Conservation (phyloP, 2,888 invertebrate genomes). For the Cenopis cana region DNA sequence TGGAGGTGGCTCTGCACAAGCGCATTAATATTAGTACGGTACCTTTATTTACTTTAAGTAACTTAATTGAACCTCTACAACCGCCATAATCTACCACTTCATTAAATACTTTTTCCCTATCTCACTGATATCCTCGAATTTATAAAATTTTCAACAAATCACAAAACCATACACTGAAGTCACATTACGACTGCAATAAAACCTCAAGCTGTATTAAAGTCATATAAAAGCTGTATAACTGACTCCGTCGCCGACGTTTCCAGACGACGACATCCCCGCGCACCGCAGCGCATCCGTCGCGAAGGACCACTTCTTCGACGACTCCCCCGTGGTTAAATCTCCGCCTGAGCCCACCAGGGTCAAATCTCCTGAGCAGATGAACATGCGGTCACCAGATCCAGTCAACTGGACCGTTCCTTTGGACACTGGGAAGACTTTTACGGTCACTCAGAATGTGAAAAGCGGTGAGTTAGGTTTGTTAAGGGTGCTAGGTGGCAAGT, state of each 20-base stretch:
- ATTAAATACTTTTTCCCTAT: neutral
- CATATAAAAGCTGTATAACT: constrained; percentile 24
- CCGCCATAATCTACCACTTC: neutral
- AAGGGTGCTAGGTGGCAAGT: constrained; percentile 63
- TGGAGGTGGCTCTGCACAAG: neutral
- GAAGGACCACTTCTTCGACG: constrained; percentile 82
- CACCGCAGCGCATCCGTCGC: constrained; percentile 82
- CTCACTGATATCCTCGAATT: neutral
- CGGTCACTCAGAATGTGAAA: constrained; percentile 96
- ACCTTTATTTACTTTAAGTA: neutral
- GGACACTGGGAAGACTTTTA: constrained; percentile 97
- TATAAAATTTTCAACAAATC: neutral
- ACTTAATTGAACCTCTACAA: neutral
- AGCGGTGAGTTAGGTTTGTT: constrained; percentile 79
- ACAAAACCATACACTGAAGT: neutral
- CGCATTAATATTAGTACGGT: neutral
- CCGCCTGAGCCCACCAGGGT: constrained; percentile 97
- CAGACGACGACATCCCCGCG: constrained; percentile 78
- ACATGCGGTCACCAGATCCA: constrained; percentile 96
- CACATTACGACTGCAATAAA: neutral
- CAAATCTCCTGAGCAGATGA: constrained; percentile 96
- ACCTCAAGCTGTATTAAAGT: neutral
- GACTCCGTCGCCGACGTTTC: constrained; percentile 49
- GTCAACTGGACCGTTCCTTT: constrained; percentile 98
- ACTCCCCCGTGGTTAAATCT: constrained; percentile 91